Base-by-base conservation (phyloP, 1,140 invertebrate genomes). In the Sycophila sp. region DNA sequence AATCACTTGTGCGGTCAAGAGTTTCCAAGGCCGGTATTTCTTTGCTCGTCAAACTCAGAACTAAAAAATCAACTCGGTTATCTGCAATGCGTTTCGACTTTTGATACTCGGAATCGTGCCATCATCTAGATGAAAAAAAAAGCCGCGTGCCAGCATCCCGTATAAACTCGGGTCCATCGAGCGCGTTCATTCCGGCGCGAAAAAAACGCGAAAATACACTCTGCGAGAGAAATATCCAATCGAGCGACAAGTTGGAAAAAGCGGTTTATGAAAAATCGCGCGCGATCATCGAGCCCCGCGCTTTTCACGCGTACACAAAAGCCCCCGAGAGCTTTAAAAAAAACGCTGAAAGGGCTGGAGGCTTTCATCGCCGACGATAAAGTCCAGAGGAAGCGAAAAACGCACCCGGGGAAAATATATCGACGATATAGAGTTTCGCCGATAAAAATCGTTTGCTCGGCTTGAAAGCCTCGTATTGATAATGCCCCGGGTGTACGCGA, bases 301-400 rank as follows among this genome's bases (percentile, higher is more conserved):
- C 13, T 47, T 64, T 49, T 68, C 36, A 49, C 34, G 22, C 24
- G 56, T n/a, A n/a, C 47, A 59, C 47, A 56, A 60, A 59, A 22
- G 45, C n/a, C n/a, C n/a, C n/a, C n/a, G 34, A 38, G 24, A 59
- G 68, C 49, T 63, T 63, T 53, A 42, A 56, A 69, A 69, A 71
- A 47, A n/a, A 7, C 32, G 38, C 28, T 22, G 24, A 70, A 45
- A 56, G 24, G 26, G 74, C 74, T 77, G 73, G 76, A n/a, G 67
- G 67, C 73, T 81, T 80, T 83, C 77, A 80, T 80, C 73, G 74
- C 66, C n/a, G 58, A 24, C 74, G 76, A 81, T 83, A 79, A 80
- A 77, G 76, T 77, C 74, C 75, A 69, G 13, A 8, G 26, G 5
- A 58, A 59, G 68, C 69, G 73, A 65, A 72, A 59, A 74, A 74